Conservation (phyloP, 2,113 vertebrate species). For the Furnarius figulus region DNA sequence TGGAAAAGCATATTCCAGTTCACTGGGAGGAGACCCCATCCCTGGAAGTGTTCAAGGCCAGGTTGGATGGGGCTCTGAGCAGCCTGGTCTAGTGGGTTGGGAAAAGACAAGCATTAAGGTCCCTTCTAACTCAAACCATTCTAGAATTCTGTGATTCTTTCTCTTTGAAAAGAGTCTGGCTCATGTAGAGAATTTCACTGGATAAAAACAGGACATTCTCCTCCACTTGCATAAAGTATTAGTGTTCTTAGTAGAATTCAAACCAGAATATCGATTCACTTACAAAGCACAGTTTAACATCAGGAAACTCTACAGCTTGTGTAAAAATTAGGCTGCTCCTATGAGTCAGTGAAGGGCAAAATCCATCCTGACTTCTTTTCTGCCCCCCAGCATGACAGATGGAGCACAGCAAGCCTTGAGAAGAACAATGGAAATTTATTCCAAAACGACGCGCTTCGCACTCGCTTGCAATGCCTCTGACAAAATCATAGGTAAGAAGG, state of each 20-base stretch:
- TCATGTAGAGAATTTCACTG: neutral
- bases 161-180: neutral
- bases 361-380: neutral
- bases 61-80: neutral
- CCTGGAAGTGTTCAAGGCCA: neutral
- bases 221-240: neutral
- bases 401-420: constrained; percentile 96
- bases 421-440: constrained; percentile 99
- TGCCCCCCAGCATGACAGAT: constrained; percentile 89
- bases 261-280: neutral
- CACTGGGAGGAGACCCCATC: neutral
- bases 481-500: constrained; percentile 89
- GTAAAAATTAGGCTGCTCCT: neutral
- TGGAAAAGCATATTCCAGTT: neutral
- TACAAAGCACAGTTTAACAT: neutral
- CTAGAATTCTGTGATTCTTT: neutral
- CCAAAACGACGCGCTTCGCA: constrained; percentile 95
- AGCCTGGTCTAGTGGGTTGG: neutral
- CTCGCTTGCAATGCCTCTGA: constrained; percentile 96
- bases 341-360: neutral
- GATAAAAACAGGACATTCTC: neutral
- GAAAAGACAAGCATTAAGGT: neutral
- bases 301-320: neutral
- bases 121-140: neutral
- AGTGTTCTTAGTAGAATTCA: too few species aligned